Evolutionary conservation across 2,113 vertebrate species (phyloP), one percentile per base, ranked within the genome.

Genomic region (Micromys minutus): DNA sequence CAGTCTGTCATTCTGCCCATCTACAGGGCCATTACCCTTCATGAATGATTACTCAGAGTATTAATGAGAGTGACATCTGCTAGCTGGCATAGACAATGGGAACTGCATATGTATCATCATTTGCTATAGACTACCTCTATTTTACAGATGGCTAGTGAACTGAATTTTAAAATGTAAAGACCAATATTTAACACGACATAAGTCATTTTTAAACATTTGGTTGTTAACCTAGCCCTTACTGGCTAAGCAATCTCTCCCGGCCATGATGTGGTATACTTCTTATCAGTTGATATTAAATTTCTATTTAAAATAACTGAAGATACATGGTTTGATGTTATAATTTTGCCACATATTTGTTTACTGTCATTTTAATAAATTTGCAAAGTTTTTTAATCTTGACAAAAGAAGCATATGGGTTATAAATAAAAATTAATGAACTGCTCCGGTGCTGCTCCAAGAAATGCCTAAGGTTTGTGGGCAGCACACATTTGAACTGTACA

Each of bases 31-130:
- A 97, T 97, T 95, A 97, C 50, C 94, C 59, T 85, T 96, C 90
- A 24, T 31, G 34, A 94, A 80, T 76, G 39, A 96, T 95, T 31
- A 5, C 50, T 31, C 83, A 96, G 98, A 95, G 95, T 97, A 97
- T 98, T 97, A 94, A 88, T 96, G 94, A 90, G 81, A 97, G 89
- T 98, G 98, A 97, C 98, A 98, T 96, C 98, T 99, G 95, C 97
- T 96, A 97, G 98, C 81, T 84, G 81, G 59, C 16, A 5, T 17
- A 10, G 50, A 55, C 42, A 94, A 87, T 85, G 91, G 17, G 72
- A 31, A 24, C 10, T 61, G 2, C 0, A 26, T 84, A 3, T 7
- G 76, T 57, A 29, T 0, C 45, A 84, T 77, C 21, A 16, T 89
- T 79, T 34, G 4, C 36, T n/a, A 29, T 21, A 59, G 31, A 8